Percentiles rank a stretch among this genome's conserved stretches.
These are phyloP conservation scores for Brienomyrus brachyistius DNA, from an alignment of 2,113 vertebrate species.

Conservation along the genomic window DNA sequence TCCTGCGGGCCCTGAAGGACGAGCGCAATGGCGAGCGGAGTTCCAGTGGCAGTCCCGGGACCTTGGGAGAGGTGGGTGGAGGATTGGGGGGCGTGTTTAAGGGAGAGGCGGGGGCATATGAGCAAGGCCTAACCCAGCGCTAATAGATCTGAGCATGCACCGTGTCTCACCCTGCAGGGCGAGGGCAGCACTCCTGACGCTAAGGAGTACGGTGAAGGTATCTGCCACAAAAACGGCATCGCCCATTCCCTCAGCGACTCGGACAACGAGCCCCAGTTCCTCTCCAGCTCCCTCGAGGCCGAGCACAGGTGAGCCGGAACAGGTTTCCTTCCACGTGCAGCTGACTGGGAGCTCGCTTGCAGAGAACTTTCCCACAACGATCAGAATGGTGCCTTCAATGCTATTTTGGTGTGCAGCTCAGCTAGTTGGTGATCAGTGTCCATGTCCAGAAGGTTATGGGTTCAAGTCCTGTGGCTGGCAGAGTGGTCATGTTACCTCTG, in stretches of 20 bases:
- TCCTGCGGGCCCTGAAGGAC: slow-evolving; percentile 88
- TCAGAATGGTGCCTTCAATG: not conserved
- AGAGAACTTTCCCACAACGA: not conserved
- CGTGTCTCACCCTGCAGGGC: slow-evolving; percentile 41
- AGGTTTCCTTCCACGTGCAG: not conserved
- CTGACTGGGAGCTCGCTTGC: not conserved
- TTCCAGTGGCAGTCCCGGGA: slow-evolving; percentile 80
- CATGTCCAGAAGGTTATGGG: not conserved
- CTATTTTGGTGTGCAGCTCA: not conserved
- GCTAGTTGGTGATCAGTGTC: not conserved
- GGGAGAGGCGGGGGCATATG: not conserved
- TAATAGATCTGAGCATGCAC: not conserved
- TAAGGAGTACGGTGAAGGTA: slow-evolving; percentile 81
- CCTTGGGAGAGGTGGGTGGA: slow-evolving; percentile 73
- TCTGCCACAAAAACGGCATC: slow-evolving; percentile 86
- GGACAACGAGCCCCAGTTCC: slow-evolving; percentile 68
- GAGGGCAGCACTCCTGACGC: slow-evolving; percentile 82
- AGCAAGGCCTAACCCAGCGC: not conserved
- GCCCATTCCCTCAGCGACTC: slow-evolving; percentile 79
- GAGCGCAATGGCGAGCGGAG: slow-evolving; percentile 81
- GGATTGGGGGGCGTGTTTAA: not conserved
- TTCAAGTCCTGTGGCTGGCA: not conserved
- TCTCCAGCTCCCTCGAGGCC: slow-evolving; percentile 93
- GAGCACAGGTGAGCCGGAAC: slow-evolving; percentile 77
- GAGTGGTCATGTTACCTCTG: not conserved